Evolutionary conservation across 1,140 invertebrate genomes (phyloP).

Genomic region (Anoplolepis gracilipes): DNA sequence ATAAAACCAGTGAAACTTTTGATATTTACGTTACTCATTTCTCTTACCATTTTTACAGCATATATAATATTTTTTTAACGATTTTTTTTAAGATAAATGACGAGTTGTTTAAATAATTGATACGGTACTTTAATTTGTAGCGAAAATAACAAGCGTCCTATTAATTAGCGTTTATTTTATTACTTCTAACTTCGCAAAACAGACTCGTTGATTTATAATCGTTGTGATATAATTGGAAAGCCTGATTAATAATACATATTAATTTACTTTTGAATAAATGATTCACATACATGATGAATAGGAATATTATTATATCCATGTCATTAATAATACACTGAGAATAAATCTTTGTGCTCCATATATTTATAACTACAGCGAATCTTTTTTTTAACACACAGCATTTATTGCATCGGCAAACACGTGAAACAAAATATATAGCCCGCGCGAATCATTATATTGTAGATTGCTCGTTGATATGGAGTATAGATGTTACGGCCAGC

Average conservation of each 20-base stretch:
- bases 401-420: constrained; percentile 17
- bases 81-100: not conserved
- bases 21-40: not conserved
- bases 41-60: not conserved
- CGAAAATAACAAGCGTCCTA: constrained; percentile 19
- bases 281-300: not conserved
- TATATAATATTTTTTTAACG: constrained; percentile 12
- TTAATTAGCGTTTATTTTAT: constrained; percentile 43
- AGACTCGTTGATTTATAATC: constrained; percentile 38
- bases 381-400: constrained; percentile 21
- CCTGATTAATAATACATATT: constrained; percentile 42
- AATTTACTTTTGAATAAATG: constrained; percentile 33
- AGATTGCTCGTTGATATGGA: constrained; percentile 32
- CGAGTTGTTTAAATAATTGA: constrained; percentile 17
- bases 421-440: constrained; percentile 41
- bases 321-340: constrained; percentile 38
- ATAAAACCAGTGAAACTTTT: constrained; percentile 17
- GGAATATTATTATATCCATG: constrained; percentile 15
- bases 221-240: constrained; percentile 23
- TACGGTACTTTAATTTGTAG: not conserved
- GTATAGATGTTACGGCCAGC: constrained; percentile 36
- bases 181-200: not conserved
- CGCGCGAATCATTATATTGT: constrained; percentile 52
- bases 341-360: not conserved
- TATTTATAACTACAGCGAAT: not conserved